A percentile compares a stretch with the other conserved stretches of the same genome.
Evolutionary conservation across 2,888 invertebrate genomes (phyloP).

Genomic region (Malacosoma neustria): DNA sequence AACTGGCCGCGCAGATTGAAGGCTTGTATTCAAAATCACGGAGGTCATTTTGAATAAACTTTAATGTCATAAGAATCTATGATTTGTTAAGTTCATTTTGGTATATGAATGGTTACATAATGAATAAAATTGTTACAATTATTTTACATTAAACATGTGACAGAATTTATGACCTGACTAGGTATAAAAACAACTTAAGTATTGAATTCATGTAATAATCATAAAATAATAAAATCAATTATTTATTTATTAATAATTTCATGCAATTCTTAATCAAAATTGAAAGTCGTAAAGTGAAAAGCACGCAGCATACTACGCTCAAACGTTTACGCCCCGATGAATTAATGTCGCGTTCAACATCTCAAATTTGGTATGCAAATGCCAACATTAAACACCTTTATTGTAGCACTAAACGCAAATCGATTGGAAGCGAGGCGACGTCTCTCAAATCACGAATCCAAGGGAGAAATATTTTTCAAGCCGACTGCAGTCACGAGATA

Average conservation of each 20-base stretch:
- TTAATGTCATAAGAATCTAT: too few species aligned
- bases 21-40: too few species aligned
- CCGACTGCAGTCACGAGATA: conserved; percentile 67
- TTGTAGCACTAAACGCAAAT: conserved; percentile 62
- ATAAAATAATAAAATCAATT: neutral
- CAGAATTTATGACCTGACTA: too few species aligned
- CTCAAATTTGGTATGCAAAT: conserved; percentile 53
- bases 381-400: conserved; percentile 56
- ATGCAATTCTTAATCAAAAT: conserved; percentile 7
- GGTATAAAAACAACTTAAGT: too few species aligned
- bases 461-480: conserved; percentile 63
- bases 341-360: conserved; percentile 32
- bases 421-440: conserved; percentile 58
- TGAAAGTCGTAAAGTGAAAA: conserved; percentile 11
- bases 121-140: too few species aligned
- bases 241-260: neutral
- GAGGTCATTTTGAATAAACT: too few species aligned
- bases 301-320: conserved; percentile 20
- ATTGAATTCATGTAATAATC: too few species aligned
- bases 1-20: too few species aligned
- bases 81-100: too few species aligned
- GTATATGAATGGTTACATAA: too few species aligned
- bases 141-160: too few species aligned
- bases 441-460: conserved; percentile 33
- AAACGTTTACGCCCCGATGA: conserved; percentile 22